Base-by-base conservation (phyloP, 2,797 vertebrate genomes). In the Pempheris klunzingeri region DNA sequence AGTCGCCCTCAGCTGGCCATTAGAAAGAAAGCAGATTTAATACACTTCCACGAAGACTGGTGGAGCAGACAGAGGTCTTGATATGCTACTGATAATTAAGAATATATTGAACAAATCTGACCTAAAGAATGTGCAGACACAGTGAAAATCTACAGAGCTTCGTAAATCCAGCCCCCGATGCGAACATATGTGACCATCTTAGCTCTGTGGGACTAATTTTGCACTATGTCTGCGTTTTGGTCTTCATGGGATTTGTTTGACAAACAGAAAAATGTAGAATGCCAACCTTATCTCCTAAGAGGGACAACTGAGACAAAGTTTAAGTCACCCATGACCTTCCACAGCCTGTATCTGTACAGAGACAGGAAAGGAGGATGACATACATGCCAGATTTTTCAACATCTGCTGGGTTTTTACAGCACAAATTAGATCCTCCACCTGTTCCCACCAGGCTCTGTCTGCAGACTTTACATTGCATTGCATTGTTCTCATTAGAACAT, bases 401-500 rank as follows among this genome's bases (percentile, higher is more conserved):
- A 62, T 36, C 53, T 24, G 36, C 44, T 44, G 15, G 26, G n/a
- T 59, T 67, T 43, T 59, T 11, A 22, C 34, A 7, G 20, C 46
- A 59, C 46, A 59, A 7, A 73, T 18, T 12, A 53, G 34, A 63
- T 46, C 3, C 38, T 22, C 61, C 54, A 28, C 58, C 47, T 71
- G 26, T 38, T 74, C 3, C 12, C n/a, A 14, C 22, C 8, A 0
- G 34, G 43, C 5, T 8, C 43, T 24, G 43, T 58, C 53, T 47
- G 18, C 43, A 43, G 43, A 20, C 17, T 36, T 6, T 58, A 17
- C 54, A 12, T 10, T 41, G 53, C 17, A 26, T 6, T 58, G 12
- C 54, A 12, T 10, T 41, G 53, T 47, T 66, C 44, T 74, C 54
- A 43, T 74, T 39, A 74, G 22, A 43, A 34, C 34, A 39, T 46